Evolutionary conservation across 2,113 vertebrate genomes (phyloP).

Genomic region (Struthidea cinerea): DNA sequence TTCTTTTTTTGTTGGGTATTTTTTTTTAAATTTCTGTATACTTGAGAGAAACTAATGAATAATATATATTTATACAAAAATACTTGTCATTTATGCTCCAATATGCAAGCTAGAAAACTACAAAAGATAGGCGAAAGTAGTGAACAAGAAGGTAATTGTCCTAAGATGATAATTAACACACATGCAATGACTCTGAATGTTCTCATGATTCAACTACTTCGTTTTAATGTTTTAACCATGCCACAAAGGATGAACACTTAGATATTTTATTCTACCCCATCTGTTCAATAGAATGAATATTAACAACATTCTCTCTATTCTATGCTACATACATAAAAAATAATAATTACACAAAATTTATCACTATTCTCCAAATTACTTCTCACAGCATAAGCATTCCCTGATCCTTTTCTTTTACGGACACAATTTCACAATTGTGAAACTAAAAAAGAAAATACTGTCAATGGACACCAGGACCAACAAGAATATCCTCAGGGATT

Average conservation of each 20-base stretch:
- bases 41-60: neutral
- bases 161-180: neutral
- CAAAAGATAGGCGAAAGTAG: neutral
- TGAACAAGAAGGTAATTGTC: neutral
- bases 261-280: neutral
- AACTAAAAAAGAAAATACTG: neutral
- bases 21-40: neutral
- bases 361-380: neutral
- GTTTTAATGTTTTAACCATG: neutral
- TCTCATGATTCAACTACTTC: neutral
- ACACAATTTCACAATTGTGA: neutral
- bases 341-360: neutral
- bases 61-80: neutral
- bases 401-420: neutral
- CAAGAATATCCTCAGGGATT: neutral
- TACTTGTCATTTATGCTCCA: neutral
- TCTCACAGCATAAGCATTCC: neutral
- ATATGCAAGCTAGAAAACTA: neutral
- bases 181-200: neutral
- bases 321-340: neutral
- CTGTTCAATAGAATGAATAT: neutral
- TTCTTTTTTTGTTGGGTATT: neutral
- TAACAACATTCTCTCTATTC: neutral
- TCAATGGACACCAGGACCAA: neutral
- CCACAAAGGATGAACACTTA: neutral